phyloP scores from a whole-genome alignment of 2,113 vertebrate genomes.

The Oncorhynchus masou region DNA sequence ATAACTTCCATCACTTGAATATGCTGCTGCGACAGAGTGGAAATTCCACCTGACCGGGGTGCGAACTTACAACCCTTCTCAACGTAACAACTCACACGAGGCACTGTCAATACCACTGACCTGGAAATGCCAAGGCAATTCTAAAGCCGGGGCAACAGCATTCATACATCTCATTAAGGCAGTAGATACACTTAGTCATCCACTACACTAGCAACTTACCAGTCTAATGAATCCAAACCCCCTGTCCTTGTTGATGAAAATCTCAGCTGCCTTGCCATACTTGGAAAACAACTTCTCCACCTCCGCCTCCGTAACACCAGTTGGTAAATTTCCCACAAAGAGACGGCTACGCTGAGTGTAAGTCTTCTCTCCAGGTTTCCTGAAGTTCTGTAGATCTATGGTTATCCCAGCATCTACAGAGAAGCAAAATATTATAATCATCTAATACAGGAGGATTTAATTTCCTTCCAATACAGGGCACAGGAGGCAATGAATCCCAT shows the following conservation, averaged over 20 bases:
- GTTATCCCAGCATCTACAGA: constrained; percentile 84
- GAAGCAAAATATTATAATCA: background rate
- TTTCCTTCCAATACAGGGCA: no score
- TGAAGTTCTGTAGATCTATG: constrained; percentile 94
- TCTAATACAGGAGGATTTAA: no score
- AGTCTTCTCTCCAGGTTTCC: constrained; percentile 94
- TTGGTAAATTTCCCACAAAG: constrained; percentile 93
- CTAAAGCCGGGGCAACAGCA: no score
- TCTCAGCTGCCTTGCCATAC: constrained; percentile 92
- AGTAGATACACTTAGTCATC: background rate
- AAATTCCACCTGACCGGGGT: no score
- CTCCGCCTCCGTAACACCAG: constrained; percentile 89
- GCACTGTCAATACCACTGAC: background rate
- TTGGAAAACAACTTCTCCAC: constrained; percentile 93
- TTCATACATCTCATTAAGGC: background rate
- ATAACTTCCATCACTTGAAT: background rate
- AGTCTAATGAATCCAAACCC: constrained; percentile 97
- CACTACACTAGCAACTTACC: constrained; percentile 67
- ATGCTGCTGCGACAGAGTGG: background rate
- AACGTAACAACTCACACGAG: no score
- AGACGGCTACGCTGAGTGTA: constrained; percentile 94
- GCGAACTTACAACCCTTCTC: no score
- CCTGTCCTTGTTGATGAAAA: constrained; percentile 97
- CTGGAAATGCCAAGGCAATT: background rate
- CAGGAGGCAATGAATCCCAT: background rate